Evolutionary conservation across 2,113 vertebrate genomes (phyloP), one percentile per base, ranked within the genome.

Genomic region (Murina feae): DNA sequence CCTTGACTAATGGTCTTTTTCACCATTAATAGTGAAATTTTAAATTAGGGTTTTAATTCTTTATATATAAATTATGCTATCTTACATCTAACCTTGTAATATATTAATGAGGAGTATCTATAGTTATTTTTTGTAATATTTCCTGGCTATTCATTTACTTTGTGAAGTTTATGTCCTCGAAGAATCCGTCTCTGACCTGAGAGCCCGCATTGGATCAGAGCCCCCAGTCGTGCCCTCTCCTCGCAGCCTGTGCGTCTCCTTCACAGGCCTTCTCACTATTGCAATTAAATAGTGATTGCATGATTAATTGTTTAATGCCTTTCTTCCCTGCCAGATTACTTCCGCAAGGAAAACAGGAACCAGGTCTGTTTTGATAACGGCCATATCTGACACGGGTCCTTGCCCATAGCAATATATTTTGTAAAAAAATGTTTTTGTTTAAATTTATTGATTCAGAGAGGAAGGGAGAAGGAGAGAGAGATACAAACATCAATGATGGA

Each of bases 311-410:
- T 91, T 94, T 83, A 83, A 88, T 71, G 10, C 82, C 63, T 91
- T 25, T 83, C 65, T 92, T 94, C n/a, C 55, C 89, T 71, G 86
- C 78, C 86, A 93, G 89, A 91, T 96, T 89, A 86, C 95, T 96
- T 96, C 47, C 75, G 65, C 83, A 89, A 9, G 72, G 89, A 95
- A 97, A 92, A 49, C 25, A 86, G 55, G 63, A 79, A 49, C 85
- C 72, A 83, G 65, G 37, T 71, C 71, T 66, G 2, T 87, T 58
- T 83, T 49, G 92, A 47, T 86, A 78, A 71, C 42, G 80, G 74
- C 53, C 63, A 20, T 55, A 86, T 51, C 28, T 74, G 69, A 44
- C 63, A 20, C 32, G 42, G 32, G 35, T 69, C 90, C 82, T 96
- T 96, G 82, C 66, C 82, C 72, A 60, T 69, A 83, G 89, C 89